Base-by-base conservation (phyloP, 2,113 vertebrate genomes). In the Taxidea taxus region DNA sequence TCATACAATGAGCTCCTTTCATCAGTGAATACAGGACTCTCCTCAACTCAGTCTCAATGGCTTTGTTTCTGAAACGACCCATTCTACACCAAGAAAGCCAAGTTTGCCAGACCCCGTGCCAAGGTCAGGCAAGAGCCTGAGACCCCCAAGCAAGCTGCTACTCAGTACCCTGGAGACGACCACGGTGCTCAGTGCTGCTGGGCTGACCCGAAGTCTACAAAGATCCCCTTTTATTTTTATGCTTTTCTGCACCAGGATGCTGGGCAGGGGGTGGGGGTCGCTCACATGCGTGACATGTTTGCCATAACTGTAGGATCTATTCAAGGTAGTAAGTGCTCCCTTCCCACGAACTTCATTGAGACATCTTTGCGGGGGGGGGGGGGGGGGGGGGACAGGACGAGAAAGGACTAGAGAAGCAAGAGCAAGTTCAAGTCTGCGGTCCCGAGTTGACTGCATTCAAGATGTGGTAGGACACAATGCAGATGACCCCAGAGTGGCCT, bases 1-100 rank as follows among this genome's bases (percentile, higher is more conserved):
- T 3, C 37, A 34, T 21, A 97, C 97, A 98, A 98, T 68, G 91
- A 97, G 47, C 64, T 44, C 81, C 94, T 95, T 98, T 98, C 94
- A 91, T n/a, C 68, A 15, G 68, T 51, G 81, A 75, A 95, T 49
- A 95, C 74, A 84, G 82, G 31, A 37, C 51, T 92, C 85, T 87
- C 94, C 89, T 85, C 68, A 60, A 51, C 81, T 62, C 7, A 0
- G 49, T 18, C 87, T 80, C 97, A 97, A 91, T 91, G 72, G 92
- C 54, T 97, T 93, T 78, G 84, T 82, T 98, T 90, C 94, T 80
- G n/a, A 95, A 92, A 90, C 1, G 7, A 88, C 81, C 29, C 49
- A 94, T 92, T 95, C 90, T 72, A 83, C n/a, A 82, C 78, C 82
- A 92, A 96, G 91, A 97, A 75, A 96, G 95, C 92, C 92, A 62